Evolutionary conservation across 2,888 invertebrate species (phyloP).

Genomic region (Sinopyrophorus schimmeli): DNA sequence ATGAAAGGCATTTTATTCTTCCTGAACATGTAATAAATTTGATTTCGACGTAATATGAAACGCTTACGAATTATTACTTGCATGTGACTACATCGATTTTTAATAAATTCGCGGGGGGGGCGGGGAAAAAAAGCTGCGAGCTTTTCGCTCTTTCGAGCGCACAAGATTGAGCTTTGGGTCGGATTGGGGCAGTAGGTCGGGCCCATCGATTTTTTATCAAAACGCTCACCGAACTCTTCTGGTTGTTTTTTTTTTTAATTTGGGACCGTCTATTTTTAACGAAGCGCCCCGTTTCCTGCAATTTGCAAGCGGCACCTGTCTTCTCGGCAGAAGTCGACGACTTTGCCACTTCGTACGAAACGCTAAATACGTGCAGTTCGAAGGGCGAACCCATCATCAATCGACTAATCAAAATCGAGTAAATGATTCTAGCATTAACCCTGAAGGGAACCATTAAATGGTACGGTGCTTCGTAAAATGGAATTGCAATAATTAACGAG

Average conservation of each 20-base stretch:
- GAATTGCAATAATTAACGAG: slow-evolving; percentile 50
- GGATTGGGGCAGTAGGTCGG: slow-evolving; percentile 31
- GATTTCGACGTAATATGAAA: slow-evolving; percentile 29
- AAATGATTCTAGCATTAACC: slow-evolving; percentile 44
- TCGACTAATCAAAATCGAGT: slow-evolving; percentile 44
- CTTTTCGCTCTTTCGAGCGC: slow-evolving; percentile 19
- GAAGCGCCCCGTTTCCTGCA: too few species aligned
- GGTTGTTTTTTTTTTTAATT: too few species aligned
- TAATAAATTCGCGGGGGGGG: slow-evolving; percentile 23
- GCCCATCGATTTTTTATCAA: slow-evolving; percentile 31
- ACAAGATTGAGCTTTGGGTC: slow-evolving; percentile 20
- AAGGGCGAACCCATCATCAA: slow-evolving; percentile 2
- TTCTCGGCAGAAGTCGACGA: too few species aligned
- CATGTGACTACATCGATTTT: slow-evolving; percentile 30
- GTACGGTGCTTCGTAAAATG: slow-evolving; percentile 55
- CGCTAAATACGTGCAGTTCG: too few species aligned
- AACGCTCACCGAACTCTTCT: too few species aligned
- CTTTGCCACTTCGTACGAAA: too few species aligned
- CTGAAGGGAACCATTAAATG: slow-evolving; percentile 50
- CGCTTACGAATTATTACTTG: slow-evolving; percentile 25
- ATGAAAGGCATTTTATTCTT: slow-evolving; percentile 30
- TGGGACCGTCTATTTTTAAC: too few species aligned
- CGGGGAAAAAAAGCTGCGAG: too few species aligned
- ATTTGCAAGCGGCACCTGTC: too few species aligned
- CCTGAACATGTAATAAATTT: slow-evolving; percentile 32